Base-by-base conservation (phyloP, 1,140 invertebrate genomes). In the Carcinoscorpius rotundicauda region DNA sequence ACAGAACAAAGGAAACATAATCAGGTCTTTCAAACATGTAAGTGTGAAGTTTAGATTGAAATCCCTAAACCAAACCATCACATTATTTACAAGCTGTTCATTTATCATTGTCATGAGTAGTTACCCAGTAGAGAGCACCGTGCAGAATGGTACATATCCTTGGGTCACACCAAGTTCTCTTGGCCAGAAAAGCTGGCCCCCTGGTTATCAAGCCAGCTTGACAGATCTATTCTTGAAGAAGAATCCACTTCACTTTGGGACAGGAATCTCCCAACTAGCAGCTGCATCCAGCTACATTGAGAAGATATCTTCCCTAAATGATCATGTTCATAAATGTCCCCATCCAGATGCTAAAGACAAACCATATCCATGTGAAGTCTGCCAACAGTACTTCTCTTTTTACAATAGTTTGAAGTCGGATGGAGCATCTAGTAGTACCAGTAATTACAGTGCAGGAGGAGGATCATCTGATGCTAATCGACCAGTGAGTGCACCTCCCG, bases 221-320 rank as follows among this genome's bases (percentile, higher is more conserved):
- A 71, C 69, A 49, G 70, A 72, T 68, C 51, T 72, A 50, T 72
- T 71, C 65, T 62, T 71, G 10, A 72, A 72, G 59, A 71, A 71
- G 59, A 72, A 67, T 59, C 55, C 71, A 51, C 48, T 66, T 29
- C 64, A 69, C 56, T 71, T 68, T 61, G 59, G 66, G 51, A 69
- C 71, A 52, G 69, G 68, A 10, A 72, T 72, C 11, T 71, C 69
- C 10, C 71, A 73, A 52, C 67, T 71, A 56, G 71, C 71, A 50
- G 71, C 71, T 52, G 68, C 69, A 48, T 70, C 68, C 50, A 69
- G 69, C 63, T 71, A 71, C 59, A 67, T 71, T 49, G 71, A 71
- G 51, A 73, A 73, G 61, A 72, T 73, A 65, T 72, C 68, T 53
- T 68, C 61, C 63, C 61, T 55, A 29, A 62, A 51, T 63, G 64